Conservation (phyloP, 1,140 invertebrate genomes). For the Dendroctonus ponderosae region DNA sequence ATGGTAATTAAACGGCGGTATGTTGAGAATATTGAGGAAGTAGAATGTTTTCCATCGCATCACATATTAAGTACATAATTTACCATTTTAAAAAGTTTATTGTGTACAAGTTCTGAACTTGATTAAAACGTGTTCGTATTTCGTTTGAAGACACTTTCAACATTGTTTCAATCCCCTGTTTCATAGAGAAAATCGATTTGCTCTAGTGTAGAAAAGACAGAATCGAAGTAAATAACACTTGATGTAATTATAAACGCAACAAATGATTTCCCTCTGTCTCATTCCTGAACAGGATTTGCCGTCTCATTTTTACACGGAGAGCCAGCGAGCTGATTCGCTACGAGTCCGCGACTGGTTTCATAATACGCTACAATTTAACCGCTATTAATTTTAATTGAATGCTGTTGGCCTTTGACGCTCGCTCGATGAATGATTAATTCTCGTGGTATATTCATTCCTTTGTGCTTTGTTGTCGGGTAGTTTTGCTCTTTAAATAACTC, state of each 20-base stretch:
- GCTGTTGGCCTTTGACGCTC: constrained; percentile 28
- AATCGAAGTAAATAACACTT: too few species aligned
- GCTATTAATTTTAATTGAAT: constrained; percentile 35
- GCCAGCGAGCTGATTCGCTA: constrained; percentile 29
- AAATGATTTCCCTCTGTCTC: constrained; percentile 8
- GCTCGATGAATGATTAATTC: constrained; percentile 16
- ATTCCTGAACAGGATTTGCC: background rate
- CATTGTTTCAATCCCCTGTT: too few species aligned
- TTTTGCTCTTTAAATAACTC: constrained; percentile 3
- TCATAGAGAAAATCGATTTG: too few species aligned
- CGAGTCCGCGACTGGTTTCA: constrained; percentile 21
- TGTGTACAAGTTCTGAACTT: too few species aligned
- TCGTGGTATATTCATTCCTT: background rate
- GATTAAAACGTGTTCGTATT: too few species aligned
- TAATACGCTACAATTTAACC: constrained; percentile 32
- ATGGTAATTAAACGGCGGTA: too few species aligned
- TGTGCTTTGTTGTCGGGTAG: constrained; percentile 1
- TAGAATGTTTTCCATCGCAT: too few species aligned
- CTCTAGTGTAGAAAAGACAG: too few species aligned
- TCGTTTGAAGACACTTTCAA: too few species aligned
- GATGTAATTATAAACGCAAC: background rate
- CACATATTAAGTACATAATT: too few species aligned
- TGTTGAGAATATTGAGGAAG: too few species aligned
- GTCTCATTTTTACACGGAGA: constrained; percentile 12
- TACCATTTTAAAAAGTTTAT: too few species aligned